Percentiles rank a stretch among this genome's conserved stretches.
Conservation (phyloP, 2,888 invertebrate genomes). For the Thera britannica region DNA sequence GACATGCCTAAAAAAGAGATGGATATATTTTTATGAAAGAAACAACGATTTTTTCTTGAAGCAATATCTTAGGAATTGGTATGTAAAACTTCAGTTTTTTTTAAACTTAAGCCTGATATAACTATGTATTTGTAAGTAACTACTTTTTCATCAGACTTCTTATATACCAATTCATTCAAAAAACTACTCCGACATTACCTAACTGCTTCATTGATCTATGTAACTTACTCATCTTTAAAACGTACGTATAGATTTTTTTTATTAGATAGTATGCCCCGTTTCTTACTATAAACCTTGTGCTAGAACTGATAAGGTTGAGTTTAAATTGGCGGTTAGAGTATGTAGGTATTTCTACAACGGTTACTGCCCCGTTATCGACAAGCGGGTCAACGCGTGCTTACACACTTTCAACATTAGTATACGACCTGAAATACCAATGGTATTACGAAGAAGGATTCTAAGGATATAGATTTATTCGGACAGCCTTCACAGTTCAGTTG, state of each 20-base stretch:
- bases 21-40: no score
- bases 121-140: no score
- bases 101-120: no score
- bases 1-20: no score
- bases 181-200: constrained; percentile 5
- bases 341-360: constrained; percentile 38
- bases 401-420: constrained; percentile 67
- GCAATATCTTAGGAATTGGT: no score
- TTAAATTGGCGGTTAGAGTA: constrained; percentile 12
- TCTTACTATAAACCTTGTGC: background rate
- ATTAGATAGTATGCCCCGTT: background rate
- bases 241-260: constrained; percentile 7
- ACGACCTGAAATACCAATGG: constrained; percentile 57
- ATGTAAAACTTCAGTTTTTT: no score
- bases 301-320: constrained; percentile 9
- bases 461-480: background rate
- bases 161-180: background rate
- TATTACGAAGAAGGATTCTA: constrained; percentile 12
- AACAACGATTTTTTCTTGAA: no score
- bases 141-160: no score
- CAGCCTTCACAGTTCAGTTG: no score
- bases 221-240: constrained; percentile 20
- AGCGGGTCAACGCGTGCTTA: constrained; percentile 77
- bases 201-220: constrained; percentile 20
- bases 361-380: constrained; percentile 55